Evolutionary conservation across 2,888 invertebrate species (phyloP).

Genomic region (Apantesis nais): DNA sequence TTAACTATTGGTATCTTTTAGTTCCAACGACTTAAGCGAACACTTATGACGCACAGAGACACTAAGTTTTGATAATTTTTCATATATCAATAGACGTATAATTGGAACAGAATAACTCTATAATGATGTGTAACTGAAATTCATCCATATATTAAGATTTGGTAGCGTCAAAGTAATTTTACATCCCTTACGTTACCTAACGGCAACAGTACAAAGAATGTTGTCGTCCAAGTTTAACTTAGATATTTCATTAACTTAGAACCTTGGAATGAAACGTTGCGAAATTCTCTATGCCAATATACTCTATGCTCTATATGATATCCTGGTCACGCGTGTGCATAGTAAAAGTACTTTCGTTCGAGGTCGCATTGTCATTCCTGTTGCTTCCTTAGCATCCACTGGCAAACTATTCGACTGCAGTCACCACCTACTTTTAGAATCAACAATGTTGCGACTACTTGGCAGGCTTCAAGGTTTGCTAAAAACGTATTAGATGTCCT

Average conservation of each 20-base stretch:
- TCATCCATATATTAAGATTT: no score
- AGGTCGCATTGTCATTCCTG: constrained; percentile 81
- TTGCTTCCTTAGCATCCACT: constrained; percentile 53
- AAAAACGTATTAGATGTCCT: constrained; percentile 15
- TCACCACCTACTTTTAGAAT: constrained; percentile 60
- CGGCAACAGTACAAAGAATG: no score
- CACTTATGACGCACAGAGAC: no score
- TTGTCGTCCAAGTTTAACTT: neutral
- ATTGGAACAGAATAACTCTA: no score
- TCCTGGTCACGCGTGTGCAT: constrained; percentile 75
- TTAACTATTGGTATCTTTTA: no score
- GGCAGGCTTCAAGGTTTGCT: constrained; percentile 19
- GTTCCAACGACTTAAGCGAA: no score
- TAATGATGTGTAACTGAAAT: no score
- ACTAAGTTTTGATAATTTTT: no score
- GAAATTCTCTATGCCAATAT: constrained; percentile 48
- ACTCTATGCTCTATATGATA: constrained; percentile 61
- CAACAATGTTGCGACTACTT: constrained; percentile 32
- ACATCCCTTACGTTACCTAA: no score
- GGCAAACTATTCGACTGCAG: constrained; percentile 55
- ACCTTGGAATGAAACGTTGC: neutral
- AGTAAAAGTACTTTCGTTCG: constrained; percentile 85
- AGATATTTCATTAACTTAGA: neutral
- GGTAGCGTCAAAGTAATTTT: no score
- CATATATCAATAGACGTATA: no score